Percentiles rank a stretch among this genome's conserved stretches.
Evolutionary conservation across 2,797 vertebrate genomes (phyloP).

Genomic region (Vultur gryphus): DNA sequence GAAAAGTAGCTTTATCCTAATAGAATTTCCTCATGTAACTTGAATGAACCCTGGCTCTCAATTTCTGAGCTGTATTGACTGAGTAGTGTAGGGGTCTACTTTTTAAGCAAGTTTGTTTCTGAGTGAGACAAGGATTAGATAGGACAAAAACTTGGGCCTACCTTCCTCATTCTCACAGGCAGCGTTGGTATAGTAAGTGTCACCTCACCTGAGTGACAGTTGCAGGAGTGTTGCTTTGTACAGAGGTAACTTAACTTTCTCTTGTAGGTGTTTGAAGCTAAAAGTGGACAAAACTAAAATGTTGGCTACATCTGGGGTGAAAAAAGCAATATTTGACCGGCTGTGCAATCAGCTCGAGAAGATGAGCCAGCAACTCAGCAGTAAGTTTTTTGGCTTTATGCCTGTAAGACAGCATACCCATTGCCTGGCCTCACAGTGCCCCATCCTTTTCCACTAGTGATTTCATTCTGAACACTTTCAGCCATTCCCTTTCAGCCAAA

Average conservation of each 20-base stretch:
- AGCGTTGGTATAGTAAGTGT: background rate
- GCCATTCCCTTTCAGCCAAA: background rate
- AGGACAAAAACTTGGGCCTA: background rate
- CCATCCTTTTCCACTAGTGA: background rate
- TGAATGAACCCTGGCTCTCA: background rate
- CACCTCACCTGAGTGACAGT: background rate
- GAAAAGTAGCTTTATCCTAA: background rate
- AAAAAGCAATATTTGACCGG: constrained; percentile 82
- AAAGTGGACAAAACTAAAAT: constrained; percentile 84
- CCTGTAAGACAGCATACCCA: background rate
- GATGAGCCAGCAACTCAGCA: constrained; percentile 72
- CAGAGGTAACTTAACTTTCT: background rate
- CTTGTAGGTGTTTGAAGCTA: constrained; percentile 82
- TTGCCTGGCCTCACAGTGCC: background rate
- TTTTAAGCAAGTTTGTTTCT: background rate
- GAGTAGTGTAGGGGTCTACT: background rate
- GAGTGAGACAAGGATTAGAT: background rate
- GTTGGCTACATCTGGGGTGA: constrained; percentile 77
- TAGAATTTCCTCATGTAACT: background rate
- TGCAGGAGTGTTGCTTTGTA: background rate
- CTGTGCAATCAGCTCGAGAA: constrained; percentile 81
- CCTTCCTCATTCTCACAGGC: background rate
- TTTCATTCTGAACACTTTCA: background rate
- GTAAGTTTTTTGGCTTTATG: constrained; percentile 70
- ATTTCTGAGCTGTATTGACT: background rate